phyloP scores from a whole-genome alignment of 2,797 vertebrate genomes.

The Micromesistius poutassou region DNA sequence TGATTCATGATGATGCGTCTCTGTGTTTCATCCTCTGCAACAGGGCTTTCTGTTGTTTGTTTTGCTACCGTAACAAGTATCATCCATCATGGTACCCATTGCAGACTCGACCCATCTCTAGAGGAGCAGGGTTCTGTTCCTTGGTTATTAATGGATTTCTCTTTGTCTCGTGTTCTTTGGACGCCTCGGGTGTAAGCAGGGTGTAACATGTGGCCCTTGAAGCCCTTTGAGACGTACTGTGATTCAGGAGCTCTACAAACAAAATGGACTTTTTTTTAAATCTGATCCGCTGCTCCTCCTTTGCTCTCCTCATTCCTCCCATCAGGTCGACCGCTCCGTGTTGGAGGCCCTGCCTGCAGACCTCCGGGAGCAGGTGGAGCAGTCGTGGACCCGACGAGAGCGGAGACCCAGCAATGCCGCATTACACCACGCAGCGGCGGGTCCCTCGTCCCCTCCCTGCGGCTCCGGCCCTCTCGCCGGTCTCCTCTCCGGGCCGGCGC shows the following conservation, averaged over 20 bases:
- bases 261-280: neutral
- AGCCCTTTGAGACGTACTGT: neutral
- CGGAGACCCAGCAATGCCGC: slow-evolving; percentile 42
- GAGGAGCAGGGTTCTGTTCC: neutral
- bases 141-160: neutral
- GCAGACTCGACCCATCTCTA: neutral
- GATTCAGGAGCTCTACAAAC: neutral
- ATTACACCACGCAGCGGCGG: slow-evolving; percentile 59
- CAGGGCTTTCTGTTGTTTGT: neutral
- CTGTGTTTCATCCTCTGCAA: neutral
- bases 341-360: slow-evolving; percentile 88
- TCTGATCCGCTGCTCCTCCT: too few species aligned
- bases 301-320: neutral
- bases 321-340: slow-evolving; percentile 89
- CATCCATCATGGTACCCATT: neutral
- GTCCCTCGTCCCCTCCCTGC: slow-evolving; percentile 58
- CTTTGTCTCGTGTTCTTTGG: neutral
- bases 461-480: slow-evolving; percentile 63
- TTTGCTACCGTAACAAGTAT: neutral
- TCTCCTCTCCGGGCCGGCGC: slow-evolving; percentile 65
- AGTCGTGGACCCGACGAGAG: slow-evolving; percentile 76
- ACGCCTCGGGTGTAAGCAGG: neutral
- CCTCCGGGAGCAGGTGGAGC: slow-evolving; percentile 88
- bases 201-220: neutral
- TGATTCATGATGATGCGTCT: slow-evolving; percentile 44